Evolutionary conservation across 2,797 vertebrate species (phyloP), one percentile per base, ranked within the genome.

Genomic region (Lepus oiostolus): DNA sequence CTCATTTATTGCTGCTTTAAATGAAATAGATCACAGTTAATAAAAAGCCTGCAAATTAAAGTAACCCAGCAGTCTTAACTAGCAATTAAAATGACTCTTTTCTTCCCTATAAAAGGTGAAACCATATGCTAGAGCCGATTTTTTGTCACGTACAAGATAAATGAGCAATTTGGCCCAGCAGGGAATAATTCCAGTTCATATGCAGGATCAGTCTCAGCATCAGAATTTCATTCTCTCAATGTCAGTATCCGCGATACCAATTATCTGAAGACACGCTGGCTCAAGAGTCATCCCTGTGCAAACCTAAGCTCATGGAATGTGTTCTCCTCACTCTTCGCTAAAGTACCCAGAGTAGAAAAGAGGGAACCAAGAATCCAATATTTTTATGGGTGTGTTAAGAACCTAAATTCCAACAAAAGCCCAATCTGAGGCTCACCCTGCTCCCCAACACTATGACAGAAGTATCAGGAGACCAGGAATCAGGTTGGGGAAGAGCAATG

Each of bases 11-110:
- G 85, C 88, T 94, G 38, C 58, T 93, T 96, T 94, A 96, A 96
- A 95, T 94, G 93, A 96, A 97, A 96, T 91, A 97, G 90, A 97
- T 97, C 96, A 96, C 90, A 96, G 93, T 97, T 96, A 97, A 96
- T 97, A 97, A 97, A 92, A 95, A 96, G 82, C 63, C 91, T 95
- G 71, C 71, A 95, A 97, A 97, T 97, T 95, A 95, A 97, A 97
- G 93, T 94, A 97, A 93, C 91, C 87, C 67, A 95, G 94, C 75
- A 94, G 75, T 95, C 91, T 96, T 96, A 96, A 90, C 92, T 92
- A 97, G 96, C 95, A 96, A 97, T 97, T 98, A 97, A 98, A 96
- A 93, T 95, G 92, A 86, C 63, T 93, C 75, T 77, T 93, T 94
- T 85, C 93, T 90, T 65, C 19, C 80, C 35, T 95, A 79, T 85